These are phyloP conservation scores for Drosophila mimica DNA, from an alignment of 2,888 invertebrate genomes.

Conservation along the genomic window DNA sequence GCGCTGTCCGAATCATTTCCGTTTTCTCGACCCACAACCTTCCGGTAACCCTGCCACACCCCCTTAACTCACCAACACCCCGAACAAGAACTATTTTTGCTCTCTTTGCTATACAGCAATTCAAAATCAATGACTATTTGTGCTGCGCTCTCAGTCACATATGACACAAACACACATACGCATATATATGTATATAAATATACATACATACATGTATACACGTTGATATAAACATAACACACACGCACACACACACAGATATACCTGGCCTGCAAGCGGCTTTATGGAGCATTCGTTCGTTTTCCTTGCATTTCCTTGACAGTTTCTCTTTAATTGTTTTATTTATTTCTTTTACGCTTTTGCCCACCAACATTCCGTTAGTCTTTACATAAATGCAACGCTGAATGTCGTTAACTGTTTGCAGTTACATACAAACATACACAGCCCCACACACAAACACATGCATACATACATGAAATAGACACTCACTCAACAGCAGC, in stretches of 20 bases:
- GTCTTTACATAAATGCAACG: slow-evolving; percentile 30
- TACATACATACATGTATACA: background rate
- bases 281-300: slow-evolving; percentile 21
- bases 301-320: slow-evolving; percentile 33
- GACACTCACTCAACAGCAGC: slow-evolving; percentile 20
- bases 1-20: slow-evolving; percentile 25
- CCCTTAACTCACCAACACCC: background rate
- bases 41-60: background rate
- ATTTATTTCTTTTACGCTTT: slow-evolving; percentile 28
- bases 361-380: slow-evolving; percentile 41
- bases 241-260: background rate
- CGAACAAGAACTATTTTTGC: background rate
- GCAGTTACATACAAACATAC: slow-evolving; percentile 43
- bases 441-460: slow-evolving; percentile 1
- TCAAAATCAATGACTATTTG: slow-evolving; percentile 22
- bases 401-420: slow-evolving; percentile 60
- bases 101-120: background rate
- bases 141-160: slow-evolving; percentile 2
- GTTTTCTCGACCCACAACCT: slow-evolving; percentile 13
- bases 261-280: slow-evolving; percentile 33
- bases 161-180: background rate
- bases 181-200: background rate
- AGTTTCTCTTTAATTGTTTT: slow-evolving; percentile 18
- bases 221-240: background rate
- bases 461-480: slow-evolving; percentile 2